These are phyloP conservation scores for Drosophila bocqueti DNA, from an alignment of 1,140 invertebrate genomes.

Conservation along the genomic window DNA sequence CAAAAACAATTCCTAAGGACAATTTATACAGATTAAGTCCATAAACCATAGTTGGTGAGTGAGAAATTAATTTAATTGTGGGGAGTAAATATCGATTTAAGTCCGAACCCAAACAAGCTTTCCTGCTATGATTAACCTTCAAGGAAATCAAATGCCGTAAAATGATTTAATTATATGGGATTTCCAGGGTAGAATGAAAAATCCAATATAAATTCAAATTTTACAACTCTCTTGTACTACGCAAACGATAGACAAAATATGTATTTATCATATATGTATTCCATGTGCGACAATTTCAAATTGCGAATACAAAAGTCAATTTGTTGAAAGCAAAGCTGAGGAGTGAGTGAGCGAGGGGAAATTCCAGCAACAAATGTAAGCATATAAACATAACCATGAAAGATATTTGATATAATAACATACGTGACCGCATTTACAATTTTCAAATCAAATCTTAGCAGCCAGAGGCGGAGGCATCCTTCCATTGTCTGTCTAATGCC, in stretches of 20 bases:
- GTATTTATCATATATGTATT: slow-evolving; percentile 32
- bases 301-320: slow-evolving; percentile 77
- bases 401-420: slow-evolving; percentile 84
- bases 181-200: slow-evolving; percentile 30
- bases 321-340: slow-evolving; percentile 56
- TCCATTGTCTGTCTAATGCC: slow-evolving; percentile 52
- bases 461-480: slow-evolving; percentile 17
- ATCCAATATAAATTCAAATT: slow-evolving; percentile 81
- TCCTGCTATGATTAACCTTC: slow-evolving; percentile 23
- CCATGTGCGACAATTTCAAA: slow-evolving; percentile 65
- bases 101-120: slow-evolving; percentile 23
- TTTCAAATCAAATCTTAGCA: slow-evolving; percentile 74
- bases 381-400: slow-evolving; percentile 80
- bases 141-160: slow-evolving; percentile 57
- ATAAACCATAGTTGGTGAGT: slow-evolving; percentile 1
- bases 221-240: slow-evolving; percentile 23
- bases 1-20: not conserved
- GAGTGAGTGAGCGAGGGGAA: slow-evolving; percentile 2
- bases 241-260: slow-evolving; percentile 33
- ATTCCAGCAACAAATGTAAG: slow-evolving; percentile 40
- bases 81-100: not conserved
- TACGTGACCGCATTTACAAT: slow-evolving; percentile 84
- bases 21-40: slow-evolving; percentile 1
- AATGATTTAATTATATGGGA: slow-evolving; percentile 73
- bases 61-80: slow-evolving; percentile 14